Base-by-base conservation (phyloP, 2,113 vertebrate genomes). In the Anguilla rostrata region DNA sequence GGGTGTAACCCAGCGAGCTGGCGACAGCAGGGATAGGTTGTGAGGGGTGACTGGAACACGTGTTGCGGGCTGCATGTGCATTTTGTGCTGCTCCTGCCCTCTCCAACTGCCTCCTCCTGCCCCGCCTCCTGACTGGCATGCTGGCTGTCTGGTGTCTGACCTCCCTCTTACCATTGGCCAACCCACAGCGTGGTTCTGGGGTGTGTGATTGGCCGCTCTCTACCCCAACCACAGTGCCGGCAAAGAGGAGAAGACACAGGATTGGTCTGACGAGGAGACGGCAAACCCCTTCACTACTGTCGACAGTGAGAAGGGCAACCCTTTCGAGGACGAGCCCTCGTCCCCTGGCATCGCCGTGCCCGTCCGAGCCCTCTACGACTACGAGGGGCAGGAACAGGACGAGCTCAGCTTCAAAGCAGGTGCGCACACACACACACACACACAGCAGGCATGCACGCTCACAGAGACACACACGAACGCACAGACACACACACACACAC, bases 361-460 rank as follows among this genome's bases (percentile, higher is more conserved):
- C 8, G 98, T 99, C 20, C 96, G 94, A 66, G 98, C 98, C 0
- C 94, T 99, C 6, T 99, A 99, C 0, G 98, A 99, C 94, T 99
- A 99, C 0, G 98, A 99, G 29, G 97, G 98, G 3, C 98, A 99
- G 92, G 98, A 99, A 88, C 97, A 98, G 26, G 98, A 99, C 2
- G 98, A 99, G 92, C 97, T 99, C 71, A 99, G 96, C 92, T 99
- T 99, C 93, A 98, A 97, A 94, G 96, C 97, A 81, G 98, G 98
- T 99, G 91, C 40, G 46, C 34, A 84, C 9, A 75, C n/a, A 26
- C 20, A 34, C 22, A 12, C 60, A 66, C 60, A 26, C 60, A 53
- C 49, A 2, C 3, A 60, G 9, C 18, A 60, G 9, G 18, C 56
- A 63, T 20, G 18, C 22, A 5, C 60, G 26, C 60, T 4, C 60